These are phyloP conservation scores for Luffia ferchaultella DNA, from an alignment of 2,888 invertebrate genomes.

Conservation along the genomic window DNA sequence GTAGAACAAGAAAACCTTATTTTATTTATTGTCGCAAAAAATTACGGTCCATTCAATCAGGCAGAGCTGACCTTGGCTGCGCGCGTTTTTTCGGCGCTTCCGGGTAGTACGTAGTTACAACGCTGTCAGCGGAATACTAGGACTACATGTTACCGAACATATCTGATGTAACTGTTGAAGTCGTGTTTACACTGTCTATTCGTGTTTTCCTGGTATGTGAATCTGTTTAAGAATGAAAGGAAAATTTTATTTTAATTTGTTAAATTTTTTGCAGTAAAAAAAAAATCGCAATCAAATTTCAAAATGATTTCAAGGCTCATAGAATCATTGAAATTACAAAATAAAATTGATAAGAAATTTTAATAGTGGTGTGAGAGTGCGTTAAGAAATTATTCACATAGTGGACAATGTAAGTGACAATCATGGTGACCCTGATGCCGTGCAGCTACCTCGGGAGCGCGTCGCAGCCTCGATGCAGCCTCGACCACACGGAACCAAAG, in stretches of 20 bases:
- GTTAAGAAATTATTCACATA: conserved; percentile 26
- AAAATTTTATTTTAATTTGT: neutral
- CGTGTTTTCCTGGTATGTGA: neutral
- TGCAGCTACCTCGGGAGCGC: conserved; percentile 70
- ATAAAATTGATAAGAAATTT: conserved; percentile 31
- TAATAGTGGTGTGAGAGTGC: conserved; percentile 33
- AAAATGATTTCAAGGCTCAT: too few relatives aligned
- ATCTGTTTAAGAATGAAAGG: neutral
- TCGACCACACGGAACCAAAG: conserved; percentile 60
- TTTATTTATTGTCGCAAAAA: too few relatives aligned
- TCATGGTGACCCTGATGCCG: conserved; percentile 74
- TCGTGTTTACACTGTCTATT: neutral
- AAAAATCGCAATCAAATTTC: too few relatives aligned
- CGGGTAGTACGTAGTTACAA: too few relatives aligned
- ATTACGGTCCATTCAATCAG: too few relatives aligned
- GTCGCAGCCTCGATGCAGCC: conserved; percentile 57
- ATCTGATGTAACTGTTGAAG: neutral
- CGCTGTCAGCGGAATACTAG: neutral
- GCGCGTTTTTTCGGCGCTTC: too few relatives aligned
- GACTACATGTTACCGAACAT: neutral
- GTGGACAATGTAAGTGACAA: conserved; percentile 22
- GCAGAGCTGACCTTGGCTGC: too few relatives aligned
- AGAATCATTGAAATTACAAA: neutral
- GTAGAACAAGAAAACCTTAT: too few relatives aligned
- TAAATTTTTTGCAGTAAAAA: too few relatives aligned